Evolutionary conservation across 2,113 vertebrate genomes (phyloP).

Genomic region (Colossoma macropomum): DNA sequence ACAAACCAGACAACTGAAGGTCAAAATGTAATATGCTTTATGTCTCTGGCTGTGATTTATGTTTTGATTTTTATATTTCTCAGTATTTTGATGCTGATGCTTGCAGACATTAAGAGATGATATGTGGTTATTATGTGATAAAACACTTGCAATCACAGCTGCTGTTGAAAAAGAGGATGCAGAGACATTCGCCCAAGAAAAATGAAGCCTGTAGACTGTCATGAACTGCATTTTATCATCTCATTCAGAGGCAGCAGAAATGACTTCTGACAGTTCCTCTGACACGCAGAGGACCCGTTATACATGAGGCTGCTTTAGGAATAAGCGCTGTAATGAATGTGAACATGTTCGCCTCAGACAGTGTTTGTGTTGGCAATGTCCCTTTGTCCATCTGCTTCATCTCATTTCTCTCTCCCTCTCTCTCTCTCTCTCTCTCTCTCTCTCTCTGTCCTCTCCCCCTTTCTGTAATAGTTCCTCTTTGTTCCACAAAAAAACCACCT

Average conservation of each 20-base stretch:
- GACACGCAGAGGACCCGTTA: constrained; percentile 29
- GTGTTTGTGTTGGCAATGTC: constrained; percentile 72
- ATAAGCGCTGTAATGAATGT: constrained; percentile 52
- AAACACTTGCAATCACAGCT: neutral
- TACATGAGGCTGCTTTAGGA: constrained; percentile 54
- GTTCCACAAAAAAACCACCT: constrained; percentile 37
- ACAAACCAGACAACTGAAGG: no score
- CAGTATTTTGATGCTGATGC: neutral
- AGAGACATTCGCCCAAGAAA: neutral
- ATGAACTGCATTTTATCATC: neutral
- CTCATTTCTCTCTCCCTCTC: constrained; percentile 39
- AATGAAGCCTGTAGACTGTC: neutral
- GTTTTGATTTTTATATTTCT: neutral
- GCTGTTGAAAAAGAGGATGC: neutral
- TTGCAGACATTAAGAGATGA: neutral
- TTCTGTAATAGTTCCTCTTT: neutral
- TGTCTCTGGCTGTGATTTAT: no score
- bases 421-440: neutral
- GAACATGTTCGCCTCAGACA: constrained; percentile 55
- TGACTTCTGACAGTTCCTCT: constrained; percentile 46
- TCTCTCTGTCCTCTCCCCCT: neutral
- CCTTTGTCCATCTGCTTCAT: constrained; percentile 69
- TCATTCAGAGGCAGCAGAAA: neutral
- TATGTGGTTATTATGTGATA: neutral
- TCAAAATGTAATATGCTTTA: no score